These are phyloP conservation scores for Caprella mutica DNA, from an alignment of 2,888 invertebrate species.

Conservation along the genomic window DNA sequence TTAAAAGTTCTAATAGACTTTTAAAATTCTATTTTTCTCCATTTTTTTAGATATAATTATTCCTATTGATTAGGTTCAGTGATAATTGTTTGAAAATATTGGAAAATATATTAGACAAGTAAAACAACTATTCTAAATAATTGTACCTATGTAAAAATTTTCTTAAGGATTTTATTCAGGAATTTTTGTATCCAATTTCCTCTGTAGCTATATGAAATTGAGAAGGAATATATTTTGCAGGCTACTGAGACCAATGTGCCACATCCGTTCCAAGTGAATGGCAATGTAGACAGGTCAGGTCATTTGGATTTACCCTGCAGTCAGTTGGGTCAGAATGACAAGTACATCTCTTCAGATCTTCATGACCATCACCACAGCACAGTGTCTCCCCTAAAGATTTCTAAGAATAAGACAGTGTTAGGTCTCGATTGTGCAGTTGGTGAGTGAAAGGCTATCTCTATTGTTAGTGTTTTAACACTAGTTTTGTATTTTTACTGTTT, in stretches of 20 bases:
- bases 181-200: background rate
- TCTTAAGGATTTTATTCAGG: background rate
- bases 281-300: conserved; percentile 39
- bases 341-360: conserved; percentile 57
- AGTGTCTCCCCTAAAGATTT: conserved; percentile 10
- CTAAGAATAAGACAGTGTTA: conserved; percentile 1
- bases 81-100: no score
- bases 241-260: conserved; percentile 67
- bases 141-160: background rate
- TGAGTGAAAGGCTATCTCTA: no score
- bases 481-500: no score
- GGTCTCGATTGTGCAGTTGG: no score
- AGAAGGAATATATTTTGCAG: background rate
- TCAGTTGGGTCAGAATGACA: conserved; percentile 55
- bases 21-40: no score
- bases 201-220: background rate
- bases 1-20: no score
- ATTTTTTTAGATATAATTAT: no score
- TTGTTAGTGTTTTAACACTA: no score
- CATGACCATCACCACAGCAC: conserved; percentile 52
- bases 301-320: conserved; percentile 66
- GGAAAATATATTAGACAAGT: no score
- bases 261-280: conserved; percentile 44
- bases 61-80: no score
- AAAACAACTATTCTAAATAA: no score